Percentiles rank a stretch among this genome's conserved stretches.
Conservation (phyloP, 1,140 invertebrate species). For the Rhyacophila brunnea region DNA sequence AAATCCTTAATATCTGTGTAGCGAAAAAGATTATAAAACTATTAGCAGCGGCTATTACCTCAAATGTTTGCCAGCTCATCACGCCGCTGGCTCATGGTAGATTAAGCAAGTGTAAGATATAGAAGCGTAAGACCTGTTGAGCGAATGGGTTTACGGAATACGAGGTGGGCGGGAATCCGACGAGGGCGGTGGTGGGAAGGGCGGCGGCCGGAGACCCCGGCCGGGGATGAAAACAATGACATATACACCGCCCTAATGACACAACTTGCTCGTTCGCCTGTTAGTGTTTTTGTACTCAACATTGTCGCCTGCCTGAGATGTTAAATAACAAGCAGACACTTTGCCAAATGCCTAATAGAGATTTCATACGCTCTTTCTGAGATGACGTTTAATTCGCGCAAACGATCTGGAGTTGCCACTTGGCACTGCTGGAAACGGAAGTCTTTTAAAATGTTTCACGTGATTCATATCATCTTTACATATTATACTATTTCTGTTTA, state of each 20-base stretch:
- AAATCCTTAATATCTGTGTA: too few relatives aligned
- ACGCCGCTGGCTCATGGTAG: conserved; percentile 5
- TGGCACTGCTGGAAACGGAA: too few relatives aligned
- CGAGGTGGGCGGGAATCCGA: background rate
- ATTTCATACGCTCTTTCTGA: too few relatives aligned
- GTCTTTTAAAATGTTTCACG: too few relatives aligned
- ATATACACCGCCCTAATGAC: conserved; percentile 31
- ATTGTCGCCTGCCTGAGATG: background rate
- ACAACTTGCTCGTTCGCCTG: conserved; percentile 25
- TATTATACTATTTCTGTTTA: too few relatives aligned
- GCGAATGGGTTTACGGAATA: conserved; percentile 1
- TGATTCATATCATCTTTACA: too few relatives aligned
- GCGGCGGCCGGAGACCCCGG: background rate
- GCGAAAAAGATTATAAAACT: too few relatives aligned
- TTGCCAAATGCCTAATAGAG: too few relatives aligned
- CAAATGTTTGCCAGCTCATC: conserved; percentile 25
- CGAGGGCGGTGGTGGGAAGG: background rate
- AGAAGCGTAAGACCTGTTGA: conserved; percentile 28
- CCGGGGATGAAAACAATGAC: conserved; percentile 30
- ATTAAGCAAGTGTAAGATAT: conserved; percentile 23
- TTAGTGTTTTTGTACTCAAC: conserved; percentile 12
- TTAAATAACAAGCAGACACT: too few relatives aligned
- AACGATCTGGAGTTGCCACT: too few relatives aligned
- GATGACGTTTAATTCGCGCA: too few relatives aligned
- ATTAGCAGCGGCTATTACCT: too few relatives aligned